Conservation (phyloP, 1,140 invertebrate species). For the Ladona fulva region DNA sequence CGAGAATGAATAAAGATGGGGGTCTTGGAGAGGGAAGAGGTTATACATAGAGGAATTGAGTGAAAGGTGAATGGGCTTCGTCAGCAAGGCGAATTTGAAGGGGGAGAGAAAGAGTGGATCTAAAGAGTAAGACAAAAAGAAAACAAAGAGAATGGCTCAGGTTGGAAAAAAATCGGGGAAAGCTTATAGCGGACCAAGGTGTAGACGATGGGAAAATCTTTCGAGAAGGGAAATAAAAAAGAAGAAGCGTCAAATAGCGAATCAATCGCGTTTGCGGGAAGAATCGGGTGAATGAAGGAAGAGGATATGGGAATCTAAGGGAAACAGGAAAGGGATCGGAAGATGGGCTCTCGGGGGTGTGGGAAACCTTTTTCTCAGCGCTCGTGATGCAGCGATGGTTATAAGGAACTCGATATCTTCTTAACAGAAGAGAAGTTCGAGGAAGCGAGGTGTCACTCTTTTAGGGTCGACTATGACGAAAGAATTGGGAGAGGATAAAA, state of each 20-base stretch:
- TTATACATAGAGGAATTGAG: neutral
- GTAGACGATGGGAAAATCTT: neutral
- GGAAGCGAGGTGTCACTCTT: too few species aligned
- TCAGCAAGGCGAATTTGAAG: neutral
- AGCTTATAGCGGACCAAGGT: neutral
- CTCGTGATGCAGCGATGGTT: neutral
- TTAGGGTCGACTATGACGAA: too few species aligned
- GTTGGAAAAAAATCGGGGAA: neutral
- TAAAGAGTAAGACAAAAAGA: neutral
- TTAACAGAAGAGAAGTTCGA: too few species aligned
- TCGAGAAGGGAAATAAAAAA: neutral
- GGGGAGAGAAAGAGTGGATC: neutral
- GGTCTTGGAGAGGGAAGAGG: neutral
- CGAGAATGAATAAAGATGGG: neutral
- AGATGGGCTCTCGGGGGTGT: neutral
- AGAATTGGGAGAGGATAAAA: too few species aligned
- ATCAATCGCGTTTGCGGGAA: neutral
- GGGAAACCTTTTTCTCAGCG: neutral
- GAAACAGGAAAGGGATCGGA: too few species aligned
- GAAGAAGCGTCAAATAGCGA: neutral
- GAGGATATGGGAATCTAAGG: neutral
- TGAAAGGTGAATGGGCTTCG: neutral
- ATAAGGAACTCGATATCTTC: neutral
- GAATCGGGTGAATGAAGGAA: neutral
- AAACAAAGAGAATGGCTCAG: neutral